Evolutionary conservation across 2,113 vertebrate genomes (phyloP).

Genomic region (Pterocles burchelli): DNA sequence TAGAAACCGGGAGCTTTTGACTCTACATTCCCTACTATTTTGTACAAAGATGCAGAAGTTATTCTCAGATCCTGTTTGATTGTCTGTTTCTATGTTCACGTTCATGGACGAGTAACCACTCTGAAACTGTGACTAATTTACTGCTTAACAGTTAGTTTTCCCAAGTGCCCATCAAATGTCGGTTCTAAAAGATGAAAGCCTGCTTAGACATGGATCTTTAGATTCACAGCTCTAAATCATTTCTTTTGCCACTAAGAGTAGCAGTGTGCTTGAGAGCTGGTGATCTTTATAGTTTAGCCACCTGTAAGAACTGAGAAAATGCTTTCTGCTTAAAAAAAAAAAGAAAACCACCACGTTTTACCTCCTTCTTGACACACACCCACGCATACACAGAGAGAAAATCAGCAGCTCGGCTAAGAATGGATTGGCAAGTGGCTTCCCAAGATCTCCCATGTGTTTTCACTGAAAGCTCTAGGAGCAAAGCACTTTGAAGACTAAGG

Average conservation of each 20-base stretch:
- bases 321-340: background rate
- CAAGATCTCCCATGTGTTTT: background rate
- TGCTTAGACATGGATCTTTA: background rate
- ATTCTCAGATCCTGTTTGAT: slow-evolving; percentile 7
- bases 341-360: background rate
- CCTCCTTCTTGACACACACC: background rate
- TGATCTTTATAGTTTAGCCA: background rate
- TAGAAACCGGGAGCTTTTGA: background rate
- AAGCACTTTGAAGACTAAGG: background rate
- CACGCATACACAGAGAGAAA: background rate
- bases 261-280: background rate
- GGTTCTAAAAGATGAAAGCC: background rate
- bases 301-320: background rate
- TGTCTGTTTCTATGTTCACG: background rate
- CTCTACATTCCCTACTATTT: background rate
- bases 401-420: background rate
- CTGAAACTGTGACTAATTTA: slow-evolving; percentile 9
- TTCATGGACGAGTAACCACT: background rate
- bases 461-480: background rate
- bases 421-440: background rate
- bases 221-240: background rate
- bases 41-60: background rate
- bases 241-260: background rate
- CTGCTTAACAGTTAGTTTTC: background rate
- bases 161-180: background rate